Base-by-base conservation (phyloP, 2,113 vertebrate genomes). In the Eulemur macaco region DNA sequence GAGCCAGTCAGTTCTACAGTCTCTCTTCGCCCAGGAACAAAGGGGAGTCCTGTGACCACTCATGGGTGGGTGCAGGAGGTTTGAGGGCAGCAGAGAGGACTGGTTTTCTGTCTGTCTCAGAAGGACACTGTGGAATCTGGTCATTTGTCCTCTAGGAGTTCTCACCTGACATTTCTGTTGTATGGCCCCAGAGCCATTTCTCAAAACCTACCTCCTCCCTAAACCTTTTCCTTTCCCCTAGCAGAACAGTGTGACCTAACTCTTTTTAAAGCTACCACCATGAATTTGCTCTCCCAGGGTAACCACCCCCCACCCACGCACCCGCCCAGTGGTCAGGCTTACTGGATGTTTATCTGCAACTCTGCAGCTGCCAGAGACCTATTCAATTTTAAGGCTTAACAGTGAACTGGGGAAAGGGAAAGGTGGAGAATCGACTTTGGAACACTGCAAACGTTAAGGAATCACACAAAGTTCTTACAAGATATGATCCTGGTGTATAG, bases 241-340 rank as follows among this genome's bases (percentile, higher is more conserved):
- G 34, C 27, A 87, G 80, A 92, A 37, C 21, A 37, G 29, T n/a
- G 2, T 1, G 60, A 83, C 47, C 73, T 64, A 15, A 10, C 63
- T 91, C 60, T 77, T 93, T 90, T 64, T 37, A 50, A 74, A 83
- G 45, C 20, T 80, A 74, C 34, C 84, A 68, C 37, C 18, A 15
- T 25, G 27, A 37, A 39, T 27, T n/a, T 34, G 58, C 31, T 76
- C n/a, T 83, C 77, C 8, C n/a, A 21, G 37, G 47, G 45, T 18
- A 37, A 11, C 8, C 42, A 42, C 42, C 42, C 42, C 42, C 8
- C 13, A 42, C 14, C n/a, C 10, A 29, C 60, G 29, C 60, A 29
- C 25, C 10, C 25, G 1, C 27, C 11, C 27, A 54, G 23, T 9
- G 25, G 56, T 84, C 76, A 89, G 39, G 21, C 37, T 54, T 85